These are phyloP conservation scores for Scopus umbretta DNA, from an alignment of 2,113 vertebrate species.

Conservation along the genomic window DNA sequence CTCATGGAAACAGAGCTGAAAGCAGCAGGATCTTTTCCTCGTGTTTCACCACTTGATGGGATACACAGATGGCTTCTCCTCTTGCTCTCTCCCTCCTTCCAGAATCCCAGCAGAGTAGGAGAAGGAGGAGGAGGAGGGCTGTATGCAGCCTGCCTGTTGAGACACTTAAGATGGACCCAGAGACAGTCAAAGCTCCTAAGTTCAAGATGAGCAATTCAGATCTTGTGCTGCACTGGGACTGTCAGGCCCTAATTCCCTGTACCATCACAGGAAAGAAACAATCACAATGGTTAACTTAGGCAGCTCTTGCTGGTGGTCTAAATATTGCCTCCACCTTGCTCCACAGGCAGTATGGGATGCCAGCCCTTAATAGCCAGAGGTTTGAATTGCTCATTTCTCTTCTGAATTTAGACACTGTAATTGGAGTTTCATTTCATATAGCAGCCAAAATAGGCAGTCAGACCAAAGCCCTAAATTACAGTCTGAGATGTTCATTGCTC, in stretches of 20 bases:
- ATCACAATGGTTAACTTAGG: background rate
- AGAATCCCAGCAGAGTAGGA: background rate
- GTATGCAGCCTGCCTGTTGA: background rate
- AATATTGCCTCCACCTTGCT: background rate
- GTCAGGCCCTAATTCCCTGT: background rate
- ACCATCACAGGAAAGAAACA: background rate
- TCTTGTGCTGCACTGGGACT: background rate
- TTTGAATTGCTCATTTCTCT: slow-evolving; percentile 26
- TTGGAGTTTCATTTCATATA: slow-evolving; percentile 11
- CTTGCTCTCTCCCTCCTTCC: background rate
- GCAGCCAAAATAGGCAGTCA: slow-evolving; percentile 21
- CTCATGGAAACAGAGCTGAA: slow-evolving; percentile 3
- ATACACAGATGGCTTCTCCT: slow-evolving; percentile 41
- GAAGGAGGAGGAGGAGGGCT: background rate
- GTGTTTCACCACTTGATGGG: background rate
- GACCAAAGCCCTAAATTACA: slow-evolving; percentile 17
- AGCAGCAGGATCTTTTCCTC: slow-evolving; percentile 24
- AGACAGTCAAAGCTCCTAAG: background rate
- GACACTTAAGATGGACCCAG: background rate
- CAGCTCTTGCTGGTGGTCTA: background rate
- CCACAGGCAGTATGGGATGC: background rate
- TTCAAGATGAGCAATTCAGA: background rate
- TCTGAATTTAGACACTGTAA: slow-evolving; percentile 35
- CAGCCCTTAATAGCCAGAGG: background rate
- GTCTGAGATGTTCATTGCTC: slow-evolving; percentile 13